A percentile compares a stretch with the other conserved stretches of the same genome.
These are phyloP conservation scores for Pterois miles DNA, from an alignment of 2,797 vertebrate species.

Conservation along the genomic window DNA sequence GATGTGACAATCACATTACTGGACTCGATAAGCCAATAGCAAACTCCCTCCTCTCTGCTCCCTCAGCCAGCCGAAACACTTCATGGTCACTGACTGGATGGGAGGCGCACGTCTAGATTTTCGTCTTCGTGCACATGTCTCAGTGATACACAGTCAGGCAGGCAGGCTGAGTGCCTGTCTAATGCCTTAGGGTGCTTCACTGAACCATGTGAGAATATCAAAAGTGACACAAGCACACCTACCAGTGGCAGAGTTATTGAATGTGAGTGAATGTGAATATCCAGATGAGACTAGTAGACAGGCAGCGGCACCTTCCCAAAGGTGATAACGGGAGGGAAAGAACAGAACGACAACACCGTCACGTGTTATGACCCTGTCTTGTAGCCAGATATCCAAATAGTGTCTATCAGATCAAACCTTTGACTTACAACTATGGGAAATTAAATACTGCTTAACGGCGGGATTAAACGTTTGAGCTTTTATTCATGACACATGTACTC, in stretches of 20 bases:
- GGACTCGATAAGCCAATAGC: slow-evolving; percentile 37
- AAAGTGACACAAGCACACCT: slow-evolving; percentile 25
- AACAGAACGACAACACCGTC: background rate
- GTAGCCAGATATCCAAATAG: background rate
- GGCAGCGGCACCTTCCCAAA: background rate
- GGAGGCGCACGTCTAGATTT: background rate
- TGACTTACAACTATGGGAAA: background rate
- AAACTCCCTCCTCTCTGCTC: background rate
- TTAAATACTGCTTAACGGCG: background rate
- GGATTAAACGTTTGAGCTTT: background rate
- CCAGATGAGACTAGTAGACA: background rate
- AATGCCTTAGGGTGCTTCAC: slow-evolving; percentile 9
- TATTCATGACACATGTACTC: background rate
- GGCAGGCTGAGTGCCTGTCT: background rate
- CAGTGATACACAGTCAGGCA: background rate
- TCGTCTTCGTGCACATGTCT: background rate
- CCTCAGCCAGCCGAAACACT: background rate
- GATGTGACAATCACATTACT: slow-evolving; percentile 60
- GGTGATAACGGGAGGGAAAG: background rate
- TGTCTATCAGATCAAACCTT: background rate
- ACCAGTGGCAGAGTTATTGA: background rate
- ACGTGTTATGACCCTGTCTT: background rate
- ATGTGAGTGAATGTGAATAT: slow-evolving; percentile 2
- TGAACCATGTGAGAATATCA: slow-evolving; percentile 17
- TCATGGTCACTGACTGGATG: background rate